A percentile compares a stretch with the other conserved stretches of the same genome.
Conservation (phyloP, 92 coral and sea anemone genomes). For the Phenganax marumi region DNA sequence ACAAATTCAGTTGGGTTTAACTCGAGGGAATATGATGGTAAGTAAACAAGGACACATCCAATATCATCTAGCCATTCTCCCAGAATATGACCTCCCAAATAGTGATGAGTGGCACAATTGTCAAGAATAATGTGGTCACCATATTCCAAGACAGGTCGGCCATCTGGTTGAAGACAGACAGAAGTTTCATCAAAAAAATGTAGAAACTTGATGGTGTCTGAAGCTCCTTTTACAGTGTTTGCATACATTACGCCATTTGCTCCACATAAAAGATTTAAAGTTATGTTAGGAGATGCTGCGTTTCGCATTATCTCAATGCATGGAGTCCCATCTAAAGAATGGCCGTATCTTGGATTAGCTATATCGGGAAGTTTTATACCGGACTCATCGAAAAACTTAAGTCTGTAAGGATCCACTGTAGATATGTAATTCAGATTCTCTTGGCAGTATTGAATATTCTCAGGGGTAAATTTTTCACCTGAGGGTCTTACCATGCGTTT, state of each 20-base stretch:
- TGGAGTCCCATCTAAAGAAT: no score
- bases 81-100: constrained; percentile 45
- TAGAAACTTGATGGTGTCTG: constrained; percentile 11
- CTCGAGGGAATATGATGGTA: no score
- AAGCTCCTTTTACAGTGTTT: background rate
- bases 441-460: constrained; percentile 54
- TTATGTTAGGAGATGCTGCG: no score
- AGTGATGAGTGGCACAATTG: constrained; percentile 52
- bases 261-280: constrained; percentile 51
- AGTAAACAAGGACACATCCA: constrained; percentile 21
- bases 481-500: constrained; percentile 45
- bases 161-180: constrained; percentile 24
- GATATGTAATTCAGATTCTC: constrained; percentile 45
- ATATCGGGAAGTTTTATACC: constrained; percentile 18
- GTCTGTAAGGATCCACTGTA: constrained; percentile 39
- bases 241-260: constrained; percentile 47
- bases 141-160: constrained; percentile 41
- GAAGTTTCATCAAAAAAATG: constrained; percentile 55
- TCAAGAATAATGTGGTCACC: constrained; percentile 55
- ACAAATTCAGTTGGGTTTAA: background rate
- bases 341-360: no score
- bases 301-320: no score
- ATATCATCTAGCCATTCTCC: constrained; percentile 55
- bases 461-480: constrained; percentile 47
- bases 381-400: constrained; percentile 51